Base-by-base conservation (phyloP, 2,113 vertebrate genomes). In the Cyanistes caeruleus region DNA sequence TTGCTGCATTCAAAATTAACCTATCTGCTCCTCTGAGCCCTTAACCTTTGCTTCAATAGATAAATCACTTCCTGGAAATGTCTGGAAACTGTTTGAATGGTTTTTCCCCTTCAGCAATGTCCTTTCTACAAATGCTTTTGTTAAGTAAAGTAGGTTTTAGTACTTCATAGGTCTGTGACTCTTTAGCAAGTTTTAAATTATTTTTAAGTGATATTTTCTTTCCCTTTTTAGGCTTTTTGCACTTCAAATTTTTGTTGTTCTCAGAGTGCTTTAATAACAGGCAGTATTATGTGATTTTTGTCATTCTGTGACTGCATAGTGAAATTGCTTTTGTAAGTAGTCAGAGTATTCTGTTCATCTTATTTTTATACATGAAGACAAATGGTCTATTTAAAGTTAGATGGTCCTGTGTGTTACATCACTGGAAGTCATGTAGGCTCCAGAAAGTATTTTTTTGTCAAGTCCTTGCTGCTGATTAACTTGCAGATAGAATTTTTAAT, bases 31-130 rank as follows among this genome's bases (percentile, higher is more conserved):
- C 89, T 92, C 72, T 74, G 33, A 94, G 75, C 49, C 51, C 35
- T 67, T 85, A 90, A 75, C 89, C 78, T 97, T 91, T 84, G 56
- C 37, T 86, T 69, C 56, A 24, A 7, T 22, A 94, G 68, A 86
- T 94, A 88, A 95, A 90, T 89, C 90, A 81, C 58, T 96, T 88
- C 77, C 84, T 91, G 49, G 58, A 91, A 79, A 95, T 68, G 52
- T 91, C 84, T 96, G 41, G 33, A 48, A 84, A 72, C 23, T 37
- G 43, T 94, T 80, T 70, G 78, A 93, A 68, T 93, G 27, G 20
- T 46, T 84, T 68, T 11, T 1, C 5, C 48, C 30, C 19, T 52
- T 6, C 35, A 83, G 37, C 37, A 37, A 23, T 86, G 24, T 44
- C 63, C 67, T 92, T 83, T 92, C 62, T 89, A 49, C 20, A 19